Conservation (phyloP, 2,113 vertebrate species). For the Neolamprologus falcicula region DNA sequence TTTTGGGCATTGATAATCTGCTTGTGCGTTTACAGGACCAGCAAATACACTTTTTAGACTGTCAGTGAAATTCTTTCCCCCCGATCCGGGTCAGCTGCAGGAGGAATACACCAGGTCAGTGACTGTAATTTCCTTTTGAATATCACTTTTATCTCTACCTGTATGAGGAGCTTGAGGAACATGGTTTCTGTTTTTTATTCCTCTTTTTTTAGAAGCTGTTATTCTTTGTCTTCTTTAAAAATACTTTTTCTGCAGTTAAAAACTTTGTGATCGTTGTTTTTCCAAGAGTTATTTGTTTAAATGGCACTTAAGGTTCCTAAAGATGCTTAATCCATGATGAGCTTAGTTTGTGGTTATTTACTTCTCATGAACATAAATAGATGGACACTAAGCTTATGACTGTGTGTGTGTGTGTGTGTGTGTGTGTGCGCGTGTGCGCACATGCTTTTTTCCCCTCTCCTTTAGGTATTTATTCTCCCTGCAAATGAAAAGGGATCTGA, state of each 20-base stretch:
- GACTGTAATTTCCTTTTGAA: conserved; percentile 29
- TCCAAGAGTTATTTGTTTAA: neutral
- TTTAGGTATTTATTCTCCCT: conserved; percentile 89
- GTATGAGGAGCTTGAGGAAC: neutral
- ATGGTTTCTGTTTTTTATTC: neutral
- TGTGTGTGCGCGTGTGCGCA: neutral
- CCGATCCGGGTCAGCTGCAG: conserved; percentile 92
- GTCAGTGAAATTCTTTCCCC: conserved; percentile 96
- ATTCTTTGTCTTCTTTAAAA: neutral
- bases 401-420: neutral
- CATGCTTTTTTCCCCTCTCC: neutral
- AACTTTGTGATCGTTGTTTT: neutral
- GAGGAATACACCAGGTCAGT: conserved; percentile 91
- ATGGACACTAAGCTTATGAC: neutral
- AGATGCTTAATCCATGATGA: neutral
- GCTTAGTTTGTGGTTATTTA: neutral
- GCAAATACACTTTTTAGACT: conserved; percentile 83
- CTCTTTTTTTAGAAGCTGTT: neutral
- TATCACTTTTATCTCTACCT: neutral
- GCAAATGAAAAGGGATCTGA: conserved; percentile 92
- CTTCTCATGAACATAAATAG: neutral
- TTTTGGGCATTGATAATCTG: neutral
- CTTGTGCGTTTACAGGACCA: conserved; percentile 73
- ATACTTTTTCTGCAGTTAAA: neutral
- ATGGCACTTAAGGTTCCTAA: neutral